Base-by-base conservation (phyloP, 2,113 vertebrate species). In the Ibidorhyncha struthersii region DNA sequence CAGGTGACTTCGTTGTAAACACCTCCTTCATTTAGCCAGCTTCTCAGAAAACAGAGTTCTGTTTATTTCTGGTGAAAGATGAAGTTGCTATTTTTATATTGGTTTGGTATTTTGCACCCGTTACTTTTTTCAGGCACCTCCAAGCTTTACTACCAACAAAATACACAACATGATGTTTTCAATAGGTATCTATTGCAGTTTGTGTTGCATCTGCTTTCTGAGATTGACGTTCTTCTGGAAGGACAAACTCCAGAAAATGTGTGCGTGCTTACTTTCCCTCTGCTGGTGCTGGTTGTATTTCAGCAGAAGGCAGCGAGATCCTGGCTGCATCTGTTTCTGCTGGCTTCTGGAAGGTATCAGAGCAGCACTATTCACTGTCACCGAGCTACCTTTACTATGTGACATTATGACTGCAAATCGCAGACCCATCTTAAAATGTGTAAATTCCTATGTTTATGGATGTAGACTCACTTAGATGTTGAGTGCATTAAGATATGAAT, bases 401-500 rank as follows among this genome's bases (percentile, higher is more conserved):
- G 83, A 91, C 86, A 89, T 62, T 91, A 29, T 79, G 89, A 82
- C 82, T 97, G 89, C 90, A 95, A 91, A 84, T 85, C 86, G 84
- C 80, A 95, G 85, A 91, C 76, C 91, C 94, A 73, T 73, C 82
- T 95, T 85, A 94, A 93, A 88, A 80, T 95, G 85, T 86, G 76
- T 91, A 67, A 96, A 97, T 95, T 93, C 41, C 61, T 85, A 59
- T 87, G 84, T 88, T 95, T 96, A 36, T 97, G 93, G 93, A 93
- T 92, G 84, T 96, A 88, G 94, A 58, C 81, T 96, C 94, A n/a
- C 93, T 97, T 96, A 93, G 93, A 93, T 93, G 94, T 93, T 95
- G 96, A 94, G 93, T 95, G 72, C 91, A 76, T 92, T 85, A 86
- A 92, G 73, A 65, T 95, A 81, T 20, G 89, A 97, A 88, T 92